phyloP scores from a whole-genome alignment of 2,888 invertebrate species.

The Plagodis pulveraria region DNA sequence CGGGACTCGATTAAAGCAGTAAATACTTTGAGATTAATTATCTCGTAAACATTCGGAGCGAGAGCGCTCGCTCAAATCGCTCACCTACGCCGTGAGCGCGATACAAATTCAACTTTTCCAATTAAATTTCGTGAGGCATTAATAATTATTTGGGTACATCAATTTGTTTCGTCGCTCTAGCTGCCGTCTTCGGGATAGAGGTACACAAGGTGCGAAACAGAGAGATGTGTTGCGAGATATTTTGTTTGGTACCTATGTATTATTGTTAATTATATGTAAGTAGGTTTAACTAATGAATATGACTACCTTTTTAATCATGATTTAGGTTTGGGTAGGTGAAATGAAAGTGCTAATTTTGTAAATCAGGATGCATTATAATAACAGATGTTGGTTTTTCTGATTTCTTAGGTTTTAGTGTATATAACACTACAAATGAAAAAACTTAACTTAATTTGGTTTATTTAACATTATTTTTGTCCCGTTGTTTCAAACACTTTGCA shows the following conservation, averaged over 20 bases:
- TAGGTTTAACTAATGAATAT: too few relatives aligned
- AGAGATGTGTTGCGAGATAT: slow-evolving; percentile 48
- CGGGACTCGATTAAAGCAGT: slow-evolving; percentile 83
- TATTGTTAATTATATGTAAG: background rate
- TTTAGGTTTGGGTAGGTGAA: too few relatives aligned
- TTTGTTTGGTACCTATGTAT: background rate
- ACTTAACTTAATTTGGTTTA: too few relatives aligned
- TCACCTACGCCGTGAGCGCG: slow-evolving; percentile 84
- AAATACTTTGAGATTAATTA: slow-evolving; percentile 85
- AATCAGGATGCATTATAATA: too few relatives aligned
- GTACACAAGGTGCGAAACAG: slow-evolving; percentile 36
- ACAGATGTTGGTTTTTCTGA: too few relatives aligned
- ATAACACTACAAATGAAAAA: too few relatives aligned
- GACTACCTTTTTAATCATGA: too few relatives aligned
- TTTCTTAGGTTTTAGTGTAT: too few relatives aligned
- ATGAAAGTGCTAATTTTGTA: too few relatives aligned
- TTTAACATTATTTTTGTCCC: too few relatives aligned
- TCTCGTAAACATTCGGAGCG: slow-evolving; percentile 83
- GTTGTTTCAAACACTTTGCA: too few relatives aligned
- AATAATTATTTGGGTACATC: slow-evolving; percentile 86
- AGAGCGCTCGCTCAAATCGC: slow-evolving; percentile 75
- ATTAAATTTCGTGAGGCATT: slow-evolving; percentile 86
- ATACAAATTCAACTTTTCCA: slow-evolving; percentile 86
- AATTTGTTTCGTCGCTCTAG: slow-evolving; percentile 82
- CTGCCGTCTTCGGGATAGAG: slow-evolving; percentile 60